These are phyloP conservation scores for Brenthis daphne DNA, from an alignment of 2,888 invertebrate genomes.

Conservation along the genomic window DNA sequence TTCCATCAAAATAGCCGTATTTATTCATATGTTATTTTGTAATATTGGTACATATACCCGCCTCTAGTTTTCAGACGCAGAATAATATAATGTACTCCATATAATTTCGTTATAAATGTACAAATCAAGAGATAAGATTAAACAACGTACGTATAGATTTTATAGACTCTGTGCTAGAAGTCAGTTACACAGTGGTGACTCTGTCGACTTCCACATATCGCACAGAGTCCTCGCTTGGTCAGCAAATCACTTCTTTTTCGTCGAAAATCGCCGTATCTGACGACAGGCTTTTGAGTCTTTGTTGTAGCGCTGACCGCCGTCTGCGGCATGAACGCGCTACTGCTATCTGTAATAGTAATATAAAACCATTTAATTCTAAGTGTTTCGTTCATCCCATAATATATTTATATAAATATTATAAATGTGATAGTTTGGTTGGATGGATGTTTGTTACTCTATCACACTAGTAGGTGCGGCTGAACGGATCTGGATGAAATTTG, in stretches of 20 bases:
- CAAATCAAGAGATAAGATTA: constrained; percentile 25
- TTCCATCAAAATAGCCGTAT: too few species aligned
- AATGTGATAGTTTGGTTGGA: neutral
- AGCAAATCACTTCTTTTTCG: constrained; percentile 95
- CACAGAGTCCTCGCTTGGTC: constrained; percentile 97
- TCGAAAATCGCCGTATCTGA: constrained; percentile 92
- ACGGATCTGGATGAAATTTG: too few species aligned
- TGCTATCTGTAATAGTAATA: constrained; percentile 57
- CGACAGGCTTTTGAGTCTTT: constrained; percentile 89
- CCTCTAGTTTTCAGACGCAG: too few species aligned
- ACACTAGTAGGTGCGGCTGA: too few species aligned
- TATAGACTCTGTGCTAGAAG: constrained; percentile 67
- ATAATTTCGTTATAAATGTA: constrained; percentile 2
- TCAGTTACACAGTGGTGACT: constrained; percentile 93
- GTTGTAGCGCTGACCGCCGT: constrained; percentile 89
- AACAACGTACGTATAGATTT: constrained; percentile 32
- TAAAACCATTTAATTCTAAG: neutral
- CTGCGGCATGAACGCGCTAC: constrained; percentile 83
- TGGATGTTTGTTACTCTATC: too few species aligned
- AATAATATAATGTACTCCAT: constrained; percentile 2
- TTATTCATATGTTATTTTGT: too few species aligned
- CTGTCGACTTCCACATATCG: constrained; percentile 95
- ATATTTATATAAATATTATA: neutral
- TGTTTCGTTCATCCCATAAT: neutral
- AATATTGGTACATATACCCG: too few species aligned